These are phyloP conservation scores for Nomada lathburiana DNA, from an alignment of 2,888 invertebrate species.

Conservation along the genomic window DNA sequence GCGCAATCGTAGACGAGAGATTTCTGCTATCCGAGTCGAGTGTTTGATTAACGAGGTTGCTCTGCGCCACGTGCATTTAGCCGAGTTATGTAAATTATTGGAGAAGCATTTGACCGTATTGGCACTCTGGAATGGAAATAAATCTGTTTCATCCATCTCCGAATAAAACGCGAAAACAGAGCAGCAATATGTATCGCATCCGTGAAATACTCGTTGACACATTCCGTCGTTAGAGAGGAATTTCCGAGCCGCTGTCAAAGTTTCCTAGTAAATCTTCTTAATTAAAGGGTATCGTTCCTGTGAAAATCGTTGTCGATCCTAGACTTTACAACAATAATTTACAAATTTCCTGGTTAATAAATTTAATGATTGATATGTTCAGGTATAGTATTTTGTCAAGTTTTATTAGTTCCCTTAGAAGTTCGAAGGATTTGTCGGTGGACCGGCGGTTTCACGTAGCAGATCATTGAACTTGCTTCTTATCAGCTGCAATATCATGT, in stretches of 20 bases:
- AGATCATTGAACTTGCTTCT: conserved; percentile 15
- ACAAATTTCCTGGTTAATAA: too few relatives aligned
- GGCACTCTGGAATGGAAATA: neutral
- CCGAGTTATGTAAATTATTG: conserved; percentile 29
- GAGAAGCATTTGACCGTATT: neutral
- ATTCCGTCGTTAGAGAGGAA: too few relatives aligned
- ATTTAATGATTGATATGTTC: too few relatives aligned
- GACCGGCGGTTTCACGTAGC: neutral
- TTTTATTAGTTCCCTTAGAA: too few relatives aligned
- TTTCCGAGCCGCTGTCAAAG: too few relatives aligned
- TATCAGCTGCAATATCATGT: conserved; percentile 23
- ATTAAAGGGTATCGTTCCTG: too few relatives aligned
- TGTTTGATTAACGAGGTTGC: conserved; percentile 36
- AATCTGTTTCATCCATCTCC: conserved; percentile 5
- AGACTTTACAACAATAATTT: too few relatives aligned
- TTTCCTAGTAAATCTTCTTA: too few relatives aligned
- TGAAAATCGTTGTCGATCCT: too few relatives aligned
- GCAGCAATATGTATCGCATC: too few relatives aligned
- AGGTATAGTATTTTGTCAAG: too few relatives aligned
- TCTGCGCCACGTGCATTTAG: neutral
- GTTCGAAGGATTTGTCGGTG: neutral
- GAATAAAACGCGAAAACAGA: neutral
- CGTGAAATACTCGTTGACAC: too few relatives aligned
- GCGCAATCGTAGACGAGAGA: conserved; percentile 3
- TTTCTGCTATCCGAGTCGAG: conserved; percentile 17